These are phyloP conservation scores for Strigamia crassipes DNA, from an alignment of 2,888 invertebrate genomes.

Conservation along the genomic window DNA sequence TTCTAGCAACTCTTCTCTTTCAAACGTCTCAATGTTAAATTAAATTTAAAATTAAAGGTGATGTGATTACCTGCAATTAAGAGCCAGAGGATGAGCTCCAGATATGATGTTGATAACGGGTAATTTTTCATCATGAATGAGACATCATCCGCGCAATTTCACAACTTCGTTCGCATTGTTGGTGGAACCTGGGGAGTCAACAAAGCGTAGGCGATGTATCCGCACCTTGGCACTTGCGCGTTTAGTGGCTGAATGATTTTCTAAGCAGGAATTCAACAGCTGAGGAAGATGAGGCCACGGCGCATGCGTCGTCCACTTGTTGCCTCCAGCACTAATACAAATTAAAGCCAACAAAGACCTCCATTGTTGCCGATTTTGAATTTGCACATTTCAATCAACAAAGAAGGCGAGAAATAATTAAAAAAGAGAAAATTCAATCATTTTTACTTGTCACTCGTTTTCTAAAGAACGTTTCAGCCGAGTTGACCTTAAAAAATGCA, in stretches of 20 bases:
- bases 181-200: not conserved
- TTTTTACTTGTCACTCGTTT: too few species aligned
- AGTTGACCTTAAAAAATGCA: not conserved
- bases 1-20: not conserved
- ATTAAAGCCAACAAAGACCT: too few species aligned
- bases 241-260: not conserved
- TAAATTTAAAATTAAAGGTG: not conserved
- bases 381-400: too few species aligned
- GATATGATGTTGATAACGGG: not conserved
- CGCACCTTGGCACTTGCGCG: not conserved
- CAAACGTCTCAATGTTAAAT: not conserved
- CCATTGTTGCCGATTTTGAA: too few species aligned
- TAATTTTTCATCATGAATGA: not conserved
- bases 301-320: not conserved
- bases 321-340: not conserved
- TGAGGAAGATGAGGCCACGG: not conserved
- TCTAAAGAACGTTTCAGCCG: not conserved
- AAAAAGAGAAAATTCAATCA: too few species aligned
- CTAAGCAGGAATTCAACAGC: not conserved
- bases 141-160: conserved; percentile 10
- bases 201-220: not conserved
- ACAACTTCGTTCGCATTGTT: conserved; percentile 4
- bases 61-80: not conserved
- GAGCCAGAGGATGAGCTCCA: not conserved
- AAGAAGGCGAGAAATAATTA: too few species aligned